Conservation (phyloP, 2,888 invertebrate genomes). For the Unio delphinus region DNA sequence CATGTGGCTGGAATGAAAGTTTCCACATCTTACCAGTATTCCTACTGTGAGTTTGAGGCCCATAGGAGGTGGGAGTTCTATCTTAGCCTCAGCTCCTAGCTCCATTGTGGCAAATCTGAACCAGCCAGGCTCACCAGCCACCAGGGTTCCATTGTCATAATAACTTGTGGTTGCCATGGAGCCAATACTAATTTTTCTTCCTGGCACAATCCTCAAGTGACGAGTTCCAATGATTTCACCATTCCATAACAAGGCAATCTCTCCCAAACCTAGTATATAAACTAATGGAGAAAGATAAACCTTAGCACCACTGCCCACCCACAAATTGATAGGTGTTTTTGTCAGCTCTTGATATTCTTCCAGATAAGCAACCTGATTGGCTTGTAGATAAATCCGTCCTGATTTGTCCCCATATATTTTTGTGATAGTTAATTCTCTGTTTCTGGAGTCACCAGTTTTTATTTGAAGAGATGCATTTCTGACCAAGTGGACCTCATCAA, state of each 20-base stretch:
- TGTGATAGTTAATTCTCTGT: slow-evolving; percentile 20
- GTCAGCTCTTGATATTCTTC: slow-evolving; percentile 39
- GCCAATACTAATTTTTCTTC: slow-evolving; percentile 45
- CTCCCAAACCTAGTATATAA: slow-evolving; percentile 54
- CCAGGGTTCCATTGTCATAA: slow-evolving; percentile 28
- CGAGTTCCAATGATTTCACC: slow-evolving; percentile 55
- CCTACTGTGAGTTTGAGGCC: slow-evolving; percentile 50
- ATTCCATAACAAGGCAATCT: slow-evolving; percentile 56
- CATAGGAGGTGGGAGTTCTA: slow-evolving; percentile 51
- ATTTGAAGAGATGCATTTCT: slow-evolving; percentile 47
- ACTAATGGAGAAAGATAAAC: slow-evolving; percentile 47
- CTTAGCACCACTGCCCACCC: slow-evolving; percentile 46
- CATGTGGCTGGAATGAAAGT: too few species aligned
- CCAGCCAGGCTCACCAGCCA: slow-evolving; percentile 39
- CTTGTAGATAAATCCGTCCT: slow-evolving; percentile 42
- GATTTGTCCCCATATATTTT: slow-evolving; percentile 51
- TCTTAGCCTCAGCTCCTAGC: slow-evolving; percentile 42
- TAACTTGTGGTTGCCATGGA: slow-evolving; percentile 46
- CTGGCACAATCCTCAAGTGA: slow-evolving; percentile 54
- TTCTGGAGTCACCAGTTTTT: slow-evolving; percentile 25
- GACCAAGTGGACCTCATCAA: slow-evolving; percentile 50
- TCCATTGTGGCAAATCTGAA: slow-evolving; percentile 53
- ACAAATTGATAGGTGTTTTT: slow-evolving; percentile 50
- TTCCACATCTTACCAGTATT: slow-evolving; percentile 42
- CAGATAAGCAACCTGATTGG: slow-evolving; percentile 35